Evolutionary conservation across 2,888 invertebrate genomes (phyloP).

Genomic region (Brachyopa scutellaris): DNA sequence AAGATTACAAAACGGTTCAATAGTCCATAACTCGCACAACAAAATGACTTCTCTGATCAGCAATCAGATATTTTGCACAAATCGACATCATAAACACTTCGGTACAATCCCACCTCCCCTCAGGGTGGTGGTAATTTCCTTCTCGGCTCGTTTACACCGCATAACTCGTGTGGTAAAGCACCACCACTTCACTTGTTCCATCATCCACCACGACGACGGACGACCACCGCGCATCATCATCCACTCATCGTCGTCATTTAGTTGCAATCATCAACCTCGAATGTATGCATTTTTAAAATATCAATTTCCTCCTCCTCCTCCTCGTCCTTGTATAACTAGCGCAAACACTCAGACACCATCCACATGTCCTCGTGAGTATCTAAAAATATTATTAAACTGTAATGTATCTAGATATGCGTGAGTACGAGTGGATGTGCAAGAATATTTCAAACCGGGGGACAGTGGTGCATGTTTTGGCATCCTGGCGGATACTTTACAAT

Average conservation of each 20-base stretch:
- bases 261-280: constrained; percentile 31
- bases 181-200: constrained; percentile 59
- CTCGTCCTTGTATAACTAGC: background rate
- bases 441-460: constrained; percentile 28
- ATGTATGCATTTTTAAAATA: constrained; percentile 62
- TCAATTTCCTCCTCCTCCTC: constrained; percentile 35
- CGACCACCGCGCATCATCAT: background rate
- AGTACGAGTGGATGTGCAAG: constrained; percentile 14
- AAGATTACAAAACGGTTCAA: constrained; percentile 35
- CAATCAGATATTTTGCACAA: constrained; percentile 56
- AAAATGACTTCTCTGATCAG: constrained; percentile 47
- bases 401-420: constrained; percentile 44
- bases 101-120: constrained; percentile 21
- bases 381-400: constrained; percentile 65
- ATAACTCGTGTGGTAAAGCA: constrained; percentile 48
- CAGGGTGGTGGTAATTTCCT: constrained; percentile 42
- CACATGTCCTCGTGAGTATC: constrained; percentile 42
- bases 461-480: no score
- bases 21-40: constrained; percentile 54
- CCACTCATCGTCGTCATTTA: constrained; percentile 9
- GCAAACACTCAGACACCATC: constrained; percentile 33
- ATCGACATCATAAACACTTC: constrained; percentile 67
- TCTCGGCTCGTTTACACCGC: constrained; percentile 64
- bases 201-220: constrained; percentile 19
- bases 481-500: constrained; percentile 57